Evolutionary conservation across 2,113 vertebrate genomes (phyloP).

Genomic region (Chaenogobius annularis): DNA sequence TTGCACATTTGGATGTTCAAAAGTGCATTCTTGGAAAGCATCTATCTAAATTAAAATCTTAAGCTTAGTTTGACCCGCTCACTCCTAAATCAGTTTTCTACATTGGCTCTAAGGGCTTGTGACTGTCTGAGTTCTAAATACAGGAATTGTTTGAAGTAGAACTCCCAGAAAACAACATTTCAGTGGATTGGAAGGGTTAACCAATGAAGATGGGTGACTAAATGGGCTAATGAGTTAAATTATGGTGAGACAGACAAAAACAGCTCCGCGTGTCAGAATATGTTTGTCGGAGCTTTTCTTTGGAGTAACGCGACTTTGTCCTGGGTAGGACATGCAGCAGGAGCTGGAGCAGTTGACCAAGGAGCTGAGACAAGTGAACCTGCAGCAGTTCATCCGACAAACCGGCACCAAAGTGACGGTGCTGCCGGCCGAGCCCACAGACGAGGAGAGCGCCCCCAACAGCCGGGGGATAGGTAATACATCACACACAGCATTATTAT

Average conservation of each 20-base stretch:
- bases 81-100: too few species aligned
- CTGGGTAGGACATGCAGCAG: slow-evolving; percentile 88
- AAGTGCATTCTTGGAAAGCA: too few species aligned
- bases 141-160: background rate
- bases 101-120: background rate
- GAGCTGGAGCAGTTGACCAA: slow-evolving; percentile 96
- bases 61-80: too few species aligned
- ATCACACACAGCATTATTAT: too few species aligned
- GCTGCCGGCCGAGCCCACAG: slow-evolving; percentile 87
- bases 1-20: too few species aligned
- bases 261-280: too few species aligned
- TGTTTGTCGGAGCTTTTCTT: background rate
- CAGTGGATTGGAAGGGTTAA: background rate
- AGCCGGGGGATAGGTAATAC: slow-evolving; percentile 78
- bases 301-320: background rate
- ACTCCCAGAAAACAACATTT: background rate
- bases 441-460: slow-evolving; percentile 76
- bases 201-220: too few species aligned
- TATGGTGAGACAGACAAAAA: too few species aligned
- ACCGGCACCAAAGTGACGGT: slow-evolving; percentile 97
- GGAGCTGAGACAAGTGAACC: slow-evolving; percentile 95
- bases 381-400: slow-evolving; percentile 98
- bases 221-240: background rate
- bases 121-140: background rate
- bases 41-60: too few species aligned